A percentile compares a stretch with the other conserved stretches of the same genome.
These are phyloP conservation scores for Cheirogaleus medius DNA, from an alignment of 2,113 vertebrate species.

Conservation along the genomic window DNA sequence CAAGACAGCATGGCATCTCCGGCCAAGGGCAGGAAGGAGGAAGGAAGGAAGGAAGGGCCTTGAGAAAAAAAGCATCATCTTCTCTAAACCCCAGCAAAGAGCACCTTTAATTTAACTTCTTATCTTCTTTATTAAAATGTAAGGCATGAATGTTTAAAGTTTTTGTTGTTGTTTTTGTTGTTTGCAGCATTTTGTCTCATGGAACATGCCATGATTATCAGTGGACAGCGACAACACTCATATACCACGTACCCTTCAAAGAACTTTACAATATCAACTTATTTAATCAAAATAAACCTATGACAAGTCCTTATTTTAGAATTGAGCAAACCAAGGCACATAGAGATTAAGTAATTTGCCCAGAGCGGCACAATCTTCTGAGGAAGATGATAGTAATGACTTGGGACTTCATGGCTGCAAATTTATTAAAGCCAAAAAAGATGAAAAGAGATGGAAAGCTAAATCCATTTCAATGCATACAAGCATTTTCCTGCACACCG, in stretches of 20 bases:
- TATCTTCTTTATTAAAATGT: background rate
- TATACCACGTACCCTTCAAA: background rate
- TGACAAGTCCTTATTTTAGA: background rate
- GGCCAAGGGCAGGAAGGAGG: rapidly evolving
- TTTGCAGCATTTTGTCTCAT: background rate
- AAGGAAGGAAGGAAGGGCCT: background rate
- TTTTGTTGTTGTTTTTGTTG: background rate
- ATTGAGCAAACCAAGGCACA: background rate
- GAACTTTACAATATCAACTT: background rate
- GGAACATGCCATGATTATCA: background rate
- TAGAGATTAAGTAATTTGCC: background rate
- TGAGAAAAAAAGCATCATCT: background rate
- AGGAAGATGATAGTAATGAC: background rate
- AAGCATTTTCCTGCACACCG: background rate
- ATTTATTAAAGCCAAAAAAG: background rate
- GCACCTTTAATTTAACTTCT: background rate
- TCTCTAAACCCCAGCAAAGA: background rate
- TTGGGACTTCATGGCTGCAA: background rate
- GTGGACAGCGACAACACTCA: background rate
- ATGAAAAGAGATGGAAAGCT: background rate
- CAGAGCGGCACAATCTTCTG: background rate
- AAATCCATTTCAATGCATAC: background rate
- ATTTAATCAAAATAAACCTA: background rate
- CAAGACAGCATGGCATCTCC: rapidly evolving
- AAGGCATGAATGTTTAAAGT: background rate